Conservation (phyloP, 2,888 invertebrate genomes). For the Aphidius colemani region DNA sequence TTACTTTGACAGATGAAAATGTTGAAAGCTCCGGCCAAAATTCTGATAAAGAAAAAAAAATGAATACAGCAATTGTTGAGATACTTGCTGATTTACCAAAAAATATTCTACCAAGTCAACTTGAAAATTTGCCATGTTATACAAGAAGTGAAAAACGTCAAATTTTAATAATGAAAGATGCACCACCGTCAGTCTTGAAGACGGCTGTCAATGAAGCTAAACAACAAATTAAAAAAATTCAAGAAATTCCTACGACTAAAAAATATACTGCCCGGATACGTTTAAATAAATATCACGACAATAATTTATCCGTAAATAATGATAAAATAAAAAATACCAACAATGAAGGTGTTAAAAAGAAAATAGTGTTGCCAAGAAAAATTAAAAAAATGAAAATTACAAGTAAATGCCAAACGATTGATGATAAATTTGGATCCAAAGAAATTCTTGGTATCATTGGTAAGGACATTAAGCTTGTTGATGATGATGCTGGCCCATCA, state of each 20-base stretch:
- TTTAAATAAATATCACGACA: constrained; percentile 17
- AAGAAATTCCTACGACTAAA: constrained; percentile 12
- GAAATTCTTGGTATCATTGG: constrained; percentile 34
- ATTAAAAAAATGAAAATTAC: background rate
- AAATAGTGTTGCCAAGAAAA: constrained; percentile 10
- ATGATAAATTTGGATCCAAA: constrained; percentile 27
- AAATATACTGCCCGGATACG: constrained; percentile 18
- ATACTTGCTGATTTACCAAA: constrained; percentile 34
- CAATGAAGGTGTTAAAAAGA: background rate
- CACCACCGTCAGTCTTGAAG: constrained; percentile 27
- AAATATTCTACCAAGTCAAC: constrained; percentile 28
- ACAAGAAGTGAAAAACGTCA: constrained; percentile 16
- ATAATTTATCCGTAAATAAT: background rate
- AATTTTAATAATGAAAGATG: constrained; percentile 21
- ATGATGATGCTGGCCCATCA: background rate
- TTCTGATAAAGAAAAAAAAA: constrained; percentile 21
- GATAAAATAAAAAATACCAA: background rate
- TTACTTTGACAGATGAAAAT: constrained; percentile 1
- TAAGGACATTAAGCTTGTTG: constrained; percentile 21
- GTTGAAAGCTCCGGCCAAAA: constrained; percentile 2
- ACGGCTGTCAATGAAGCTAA: constrained; percentile 26
- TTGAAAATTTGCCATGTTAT: constrained; percentile 27
- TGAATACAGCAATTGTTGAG: constrained; percentile 32
- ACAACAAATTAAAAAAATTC: constrained; percentile 22
- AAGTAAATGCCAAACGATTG: constrained; percentile 27